phyloP scores from a whole-genome alignment of 2,888 invertebrate species.

The Sinelater perroti region DNA sequence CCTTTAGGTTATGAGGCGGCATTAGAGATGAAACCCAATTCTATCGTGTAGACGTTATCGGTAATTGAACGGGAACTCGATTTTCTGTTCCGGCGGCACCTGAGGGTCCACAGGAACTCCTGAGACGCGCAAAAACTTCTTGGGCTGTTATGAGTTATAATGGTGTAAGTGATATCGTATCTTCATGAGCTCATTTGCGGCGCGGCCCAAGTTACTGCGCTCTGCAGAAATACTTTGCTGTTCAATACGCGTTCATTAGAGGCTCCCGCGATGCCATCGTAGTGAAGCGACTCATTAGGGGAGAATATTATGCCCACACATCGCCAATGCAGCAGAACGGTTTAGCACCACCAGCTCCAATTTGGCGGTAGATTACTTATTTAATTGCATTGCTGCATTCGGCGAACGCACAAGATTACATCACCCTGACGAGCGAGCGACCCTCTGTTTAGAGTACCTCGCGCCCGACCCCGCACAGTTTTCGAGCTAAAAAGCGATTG shows the following conservation, averaged over 20 bases:
- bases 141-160: conserved; percentile 21
- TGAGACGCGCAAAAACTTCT: conserved; percentile 17
- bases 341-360: conserved; percentile 26
- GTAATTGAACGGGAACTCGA: no score
- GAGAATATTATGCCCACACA: no score
- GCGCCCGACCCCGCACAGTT: no score
- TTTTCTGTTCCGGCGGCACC: no score
- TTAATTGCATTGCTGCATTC: conserved; percentile 26
- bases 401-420: no score
- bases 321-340: conserved; percentile 33
- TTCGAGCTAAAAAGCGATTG: no score
- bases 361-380: conserved; percentile 20
- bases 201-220: conserved; percentile 27
- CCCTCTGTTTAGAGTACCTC: no score
- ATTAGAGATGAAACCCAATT: no score
- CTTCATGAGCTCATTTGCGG: conserved; percentile 34
- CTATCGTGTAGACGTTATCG: no score
- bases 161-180: conserved; percentile 24
- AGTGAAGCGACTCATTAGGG: conserved; percentile 45
- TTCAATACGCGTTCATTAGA: conserved; percentile 44
- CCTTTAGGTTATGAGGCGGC: no score
- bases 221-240: conserved; percentile 33
- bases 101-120: no score
- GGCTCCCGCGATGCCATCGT: conserved; percentile 33
- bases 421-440: no score